Percentiles rank a stretch among this genome's conserved stretches.
These are phyloP conservation scores for Chondrosia reniformis DNA, from an alignment of 37 sponge, comb jelly and placozoan genomes.

Conservation along the genomic window DNA sequence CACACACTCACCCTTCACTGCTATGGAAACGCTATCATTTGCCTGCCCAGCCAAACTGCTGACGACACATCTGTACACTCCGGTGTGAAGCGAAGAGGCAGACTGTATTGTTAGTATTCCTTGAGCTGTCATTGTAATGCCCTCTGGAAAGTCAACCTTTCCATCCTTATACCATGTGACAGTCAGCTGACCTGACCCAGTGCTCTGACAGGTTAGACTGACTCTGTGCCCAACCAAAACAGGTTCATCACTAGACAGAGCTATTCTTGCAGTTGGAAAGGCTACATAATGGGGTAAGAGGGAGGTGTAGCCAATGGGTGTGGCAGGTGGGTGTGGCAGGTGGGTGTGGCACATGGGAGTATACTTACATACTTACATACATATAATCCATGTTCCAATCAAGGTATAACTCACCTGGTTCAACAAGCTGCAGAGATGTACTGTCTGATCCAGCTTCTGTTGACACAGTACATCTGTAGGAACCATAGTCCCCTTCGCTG, in stretches of 20 bases:
- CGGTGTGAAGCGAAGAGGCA: neutral
- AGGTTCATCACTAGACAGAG: neutral
- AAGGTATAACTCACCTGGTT: neutral
- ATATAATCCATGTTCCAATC: too few relatives aligned
- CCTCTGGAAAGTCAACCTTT: neutral
- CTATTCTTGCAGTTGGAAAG: neutral
- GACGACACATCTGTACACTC: neutral
- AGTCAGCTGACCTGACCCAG: neutral
- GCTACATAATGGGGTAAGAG: neutral
- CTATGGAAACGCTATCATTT: neutral
- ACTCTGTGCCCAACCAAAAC: neutral
- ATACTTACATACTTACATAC: neutral
- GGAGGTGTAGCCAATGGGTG: too few relatives aligned
- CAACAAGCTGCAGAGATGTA: neutral
- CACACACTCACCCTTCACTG: neutral
- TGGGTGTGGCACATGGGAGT: neutral
- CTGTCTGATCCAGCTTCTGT: neutral
- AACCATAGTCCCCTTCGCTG: neutral
- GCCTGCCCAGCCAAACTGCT: neutral
- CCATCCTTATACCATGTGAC: neutral
- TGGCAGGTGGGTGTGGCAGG: neutral
- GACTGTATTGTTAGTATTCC: neutral
- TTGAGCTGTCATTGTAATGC: neutral
- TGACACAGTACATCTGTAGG: neutral
- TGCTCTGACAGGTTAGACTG: neutral